These are phyloP conservation scores for Erithacus rubecula DNA, from an alignment of 2,797 vertebrate genomes.

Conservation along the genomic window DNA sequence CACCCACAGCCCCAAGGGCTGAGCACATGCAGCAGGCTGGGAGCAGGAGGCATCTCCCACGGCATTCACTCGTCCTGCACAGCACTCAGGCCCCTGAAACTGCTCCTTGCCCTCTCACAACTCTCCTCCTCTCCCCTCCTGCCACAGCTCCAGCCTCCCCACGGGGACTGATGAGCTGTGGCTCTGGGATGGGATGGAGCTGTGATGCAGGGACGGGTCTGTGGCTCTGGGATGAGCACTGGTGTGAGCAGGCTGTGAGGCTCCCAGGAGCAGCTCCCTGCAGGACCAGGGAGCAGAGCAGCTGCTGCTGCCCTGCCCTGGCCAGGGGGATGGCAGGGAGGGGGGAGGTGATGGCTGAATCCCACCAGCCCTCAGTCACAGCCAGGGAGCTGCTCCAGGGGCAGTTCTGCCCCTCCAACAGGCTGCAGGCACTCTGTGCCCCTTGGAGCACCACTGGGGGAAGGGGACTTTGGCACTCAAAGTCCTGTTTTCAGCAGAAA, in stretches of 20 bases:
- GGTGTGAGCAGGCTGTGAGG: fast-evolving
- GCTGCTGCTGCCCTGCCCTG: fast-evolving
- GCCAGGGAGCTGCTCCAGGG: fast-evolving
- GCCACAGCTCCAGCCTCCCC: not conserved
- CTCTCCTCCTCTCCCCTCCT: not conserved
- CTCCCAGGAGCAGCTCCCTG: not conserved
- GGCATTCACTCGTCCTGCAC: not conserved
- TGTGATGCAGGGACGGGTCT: too few species aligned
- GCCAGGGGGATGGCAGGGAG: not conserved
- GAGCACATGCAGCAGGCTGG: not conserved
- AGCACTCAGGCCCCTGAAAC: not conserved
- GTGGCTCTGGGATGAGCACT: too few species aligned
- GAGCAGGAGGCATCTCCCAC: not conserved
- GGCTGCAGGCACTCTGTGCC: not conserved
- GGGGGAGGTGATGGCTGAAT: not conserved
- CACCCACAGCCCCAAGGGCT: not conserved
- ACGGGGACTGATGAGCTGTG: fast-evolving
- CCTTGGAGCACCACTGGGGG: not conserved
- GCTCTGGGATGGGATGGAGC: too few species aligned
- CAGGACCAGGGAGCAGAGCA: not conserved
- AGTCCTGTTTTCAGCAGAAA: not conserved
- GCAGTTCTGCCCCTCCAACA: fast-evolving
- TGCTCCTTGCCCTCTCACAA: not conserved
- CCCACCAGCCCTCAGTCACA: not conserved
- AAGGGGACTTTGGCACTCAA: not conserved